These are phyloP conservation scores for Muscicapa adusta DNA, from an alignment of 2,113 vertebrate genomes.

Conservation along the genomic window DNA sequence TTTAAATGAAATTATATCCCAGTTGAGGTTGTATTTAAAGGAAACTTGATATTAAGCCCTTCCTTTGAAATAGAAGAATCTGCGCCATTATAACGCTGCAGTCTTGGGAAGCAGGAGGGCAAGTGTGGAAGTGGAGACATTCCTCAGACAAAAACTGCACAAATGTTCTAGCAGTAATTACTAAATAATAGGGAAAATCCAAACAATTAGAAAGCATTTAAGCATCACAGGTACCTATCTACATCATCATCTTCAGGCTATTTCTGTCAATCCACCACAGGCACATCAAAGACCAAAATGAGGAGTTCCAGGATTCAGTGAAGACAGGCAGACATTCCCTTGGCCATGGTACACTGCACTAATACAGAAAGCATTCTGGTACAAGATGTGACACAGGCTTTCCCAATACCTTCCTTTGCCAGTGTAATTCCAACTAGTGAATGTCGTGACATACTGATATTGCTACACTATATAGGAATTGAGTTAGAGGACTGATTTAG, in stretches of 20 bases:
- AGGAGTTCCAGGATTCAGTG: neutral
- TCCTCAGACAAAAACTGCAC: neutral
- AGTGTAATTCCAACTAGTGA: neutral
- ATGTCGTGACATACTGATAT: neutral
- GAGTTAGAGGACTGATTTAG: neutral
- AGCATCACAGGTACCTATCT: neutral
- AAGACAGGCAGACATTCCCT: neutral
- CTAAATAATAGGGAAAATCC: neutral
- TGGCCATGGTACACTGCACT: neutral
- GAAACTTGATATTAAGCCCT: neutral
- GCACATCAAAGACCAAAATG: neutral
- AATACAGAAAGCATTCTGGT: neutral
- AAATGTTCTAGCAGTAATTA: neutral
- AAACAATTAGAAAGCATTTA: neutral
- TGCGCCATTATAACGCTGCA: neutral
- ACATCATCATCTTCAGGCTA: too few relatives aligned
- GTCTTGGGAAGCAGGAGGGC: neutral
- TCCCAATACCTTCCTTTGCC: neutral
- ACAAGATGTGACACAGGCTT: neutral
- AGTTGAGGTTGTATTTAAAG: neutral
- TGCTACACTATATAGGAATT: neutral
- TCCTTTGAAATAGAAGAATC: neutral
- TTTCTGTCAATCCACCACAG: too few relatives aligned
- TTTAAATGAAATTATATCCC: neutral
- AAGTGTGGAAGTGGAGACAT: neutral